Evolutionary conservation across 2,113 vertebrate species (phyloP), one percentile per base, ranked within the genome.

Genomic region (Lepus timidus): DNA sequence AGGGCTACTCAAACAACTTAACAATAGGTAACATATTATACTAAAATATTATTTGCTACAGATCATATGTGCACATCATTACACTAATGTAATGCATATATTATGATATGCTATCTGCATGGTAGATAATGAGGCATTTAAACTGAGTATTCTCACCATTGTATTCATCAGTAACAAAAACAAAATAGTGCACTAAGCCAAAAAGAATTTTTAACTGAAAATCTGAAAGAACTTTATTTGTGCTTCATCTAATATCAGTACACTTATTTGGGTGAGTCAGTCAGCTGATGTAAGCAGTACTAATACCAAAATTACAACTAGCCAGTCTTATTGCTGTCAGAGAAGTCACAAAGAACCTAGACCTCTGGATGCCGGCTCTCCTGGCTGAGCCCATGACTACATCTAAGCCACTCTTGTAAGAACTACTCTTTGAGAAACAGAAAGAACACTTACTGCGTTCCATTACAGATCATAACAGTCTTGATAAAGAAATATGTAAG

Each of bases 251-350:
- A 85, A 52, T 78, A 92, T 67, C 70, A 96, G 90, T 9, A 62
- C 55, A 67, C 20, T 44, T 44, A 79, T 83, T 73, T 87, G 65
- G 22, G 19, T n/a, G 4, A 84, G 22, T 81, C 29, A 62, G 65
- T 67, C 62, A 36, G 33, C 14, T 51, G 75, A 75, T 65, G 79
- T 29, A 87, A 80, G 75, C 14, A 89, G 75, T 52, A n/a, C n/a
- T n/a, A 82, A 89, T n/a, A 94, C 27, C 94, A 95, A 96, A 85
- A 70, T 64, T 87, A 85, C 52, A 75, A 75, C 51, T 31, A 92
- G n/a, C 44, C n/a, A 94, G 51, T 79, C 85, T 76, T 68, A 55
- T 2, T 49, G 58, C 39, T 70, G 78, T 68, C 29, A 73, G 31
- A 88, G 84, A 88, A 92, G 78, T 88, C 92, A 94, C 68, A 71